Percentiles rank a stretch among this genome's conserved stretches.
These are phyloP conservation scores for Metalampra italica DNA, from an alignment of 2,888 invertebrate genomes.

Conservation along the genomic window DNA sequence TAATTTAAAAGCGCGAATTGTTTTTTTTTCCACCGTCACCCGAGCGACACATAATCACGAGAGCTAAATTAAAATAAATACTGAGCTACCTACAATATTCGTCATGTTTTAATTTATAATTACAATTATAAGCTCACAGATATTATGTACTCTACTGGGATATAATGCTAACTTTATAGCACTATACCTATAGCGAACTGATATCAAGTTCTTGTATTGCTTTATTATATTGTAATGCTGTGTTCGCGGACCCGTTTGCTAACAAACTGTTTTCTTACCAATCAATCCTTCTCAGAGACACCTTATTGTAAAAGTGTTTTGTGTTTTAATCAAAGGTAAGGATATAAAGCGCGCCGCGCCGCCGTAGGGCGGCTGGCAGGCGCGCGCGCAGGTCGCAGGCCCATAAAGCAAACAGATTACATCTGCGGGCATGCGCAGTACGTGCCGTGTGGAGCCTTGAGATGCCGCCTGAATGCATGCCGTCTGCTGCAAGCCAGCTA, in stretches of 20 bases:
- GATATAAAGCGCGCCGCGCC: slow-evolving; percentile 35
- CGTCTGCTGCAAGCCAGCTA: background rate
- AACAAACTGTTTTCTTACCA: background rate
- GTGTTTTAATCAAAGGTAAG: slow-evolving; percentile 34
- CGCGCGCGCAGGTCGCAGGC: slow-evolving; percentile 22
- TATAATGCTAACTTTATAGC: too few species aligned
- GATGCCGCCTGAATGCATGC: slow-evolving; percentile 16
- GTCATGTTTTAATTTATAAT: too few species aligned
- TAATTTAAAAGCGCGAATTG: slow-evolving; percentile 27
- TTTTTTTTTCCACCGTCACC: background rate
- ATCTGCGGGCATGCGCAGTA: slow-evolving; percentile 42
- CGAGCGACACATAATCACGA: slow-evolving; percentile 10
- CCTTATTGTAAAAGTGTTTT: slow-evolving; percentile 16
- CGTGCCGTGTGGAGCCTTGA: slow-evolving; percentile 37
- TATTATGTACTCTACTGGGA: too few species aligned
- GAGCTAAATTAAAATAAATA: slow-evolving; percentile 9
- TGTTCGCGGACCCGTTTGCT: too few species aligned
- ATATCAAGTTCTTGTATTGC: too few species aligned
- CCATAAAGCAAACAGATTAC: slow-evolving; percentile 68
- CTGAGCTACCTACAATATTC: too few species aligned
- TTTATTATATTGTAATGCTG: too few species aligned
- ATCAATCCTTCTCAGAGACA: background rate
- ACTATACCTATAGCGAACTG: too few species aligned
- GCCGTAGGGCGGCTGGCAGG: too few species aligned
- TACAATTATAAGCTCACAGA: too few species aligned